A percentile compares a stretch with the other conserved stretches of the same genome.
phyloP scores from a whole-genome alignment of 2,888 invertebrate genomes.

The Masnerella sp. region DNA sequence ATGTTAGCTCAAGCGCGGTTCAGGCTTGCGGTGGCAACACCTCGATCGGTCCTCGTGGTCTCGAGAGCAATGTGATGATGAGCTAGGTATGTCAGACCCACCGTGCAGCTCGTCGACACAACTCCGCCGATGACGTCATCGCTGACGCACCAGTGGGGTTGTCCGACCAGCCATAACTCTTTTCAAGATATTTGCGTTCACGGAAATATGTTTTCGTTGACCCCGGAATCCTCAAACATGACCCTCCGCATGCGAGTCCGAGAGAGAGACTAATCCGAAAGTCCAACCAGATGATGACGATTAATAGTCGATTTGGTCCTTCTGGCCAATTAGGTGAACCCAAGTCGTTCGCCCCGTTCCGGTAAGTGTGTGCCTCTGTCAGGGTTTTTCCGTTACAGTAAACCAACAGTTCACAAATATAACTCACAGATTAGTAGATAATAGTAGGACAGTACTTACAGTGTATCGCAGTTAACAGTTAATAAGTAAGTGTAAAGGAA shows the following conservation, averaged over 20 bases:
- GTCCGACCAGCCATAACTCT: conserved; percentile 69
- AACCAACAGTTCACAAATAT: conserved; percentile 75
- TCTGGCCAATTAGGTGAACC: conserved; percentile 7
- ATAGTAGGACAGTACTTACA: conserved; percentile 76
- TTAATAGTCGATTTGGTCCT: conserved; percentile 21
- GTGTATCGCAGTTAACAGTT: conserved; percentile 76
- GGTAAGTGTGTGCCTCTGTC: conserved; percentile 76
- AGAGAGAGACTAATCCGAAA: conserved; percentile 59
- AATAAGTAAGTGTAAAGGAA: conserved; percentile 74
- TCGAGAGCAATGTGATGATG: not conserved
- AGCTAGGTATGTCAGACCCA: conserved; percentile 61
- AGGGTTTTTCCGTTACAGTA: conserved; percentile 78
- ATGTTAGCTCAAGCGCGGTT: conserved; percentile 15
- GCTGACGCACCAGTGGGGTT: conserved; percentile 60
- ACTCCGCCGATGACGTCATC: conserved; percentile 45
- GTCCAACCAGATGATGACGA: conserved; percentile 1
- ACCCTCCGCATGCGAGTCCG: conserved; percentile 74
- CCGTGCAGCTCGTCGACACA: conserved; percentile 67
- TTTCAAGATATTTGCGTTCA: conserved; percentile 76
- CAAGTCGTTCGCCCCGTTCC: conserved; percentile 54
- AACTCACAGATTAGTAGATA: conserved; percentile 76
- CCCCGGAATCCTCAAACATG: conserved; percentile 64
- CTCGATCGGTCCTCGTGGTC: conserved; percentile 14
- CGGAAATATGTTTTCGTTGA: conserved; percentile 72
- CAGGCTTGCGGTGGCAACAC: conserved; percentile 12